These are phyloP conservation scores for Atrina japonica DNA, from an alignment of 2,888 invertebrate genomes.

Conservation along the genomic window DNA sequence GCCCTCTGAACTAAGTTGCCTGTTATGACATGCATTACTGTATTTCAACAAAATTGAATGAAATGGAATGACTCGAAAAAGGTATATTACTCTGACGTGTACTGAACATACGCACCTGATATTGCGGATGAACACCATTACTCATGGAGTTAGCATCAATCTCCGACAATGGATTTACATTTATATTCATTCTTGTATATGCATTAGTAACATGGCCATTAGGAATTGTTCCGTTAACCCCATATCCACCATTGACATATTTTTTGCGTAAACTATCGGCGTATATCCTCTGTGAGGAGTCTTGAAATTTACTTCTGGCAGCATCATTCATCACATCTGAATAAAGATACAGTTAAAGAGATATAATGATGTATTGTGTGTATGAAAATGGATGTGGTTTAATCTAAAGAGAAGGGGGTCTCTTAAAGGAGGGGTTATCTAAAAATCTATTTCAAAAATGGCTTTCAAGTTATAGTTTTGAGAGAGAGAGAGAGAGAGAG, in stretches of 20 bases:
- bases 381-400: neutral
- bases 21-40: too few relatives aligned
- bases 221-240: constrained; percentile 64
- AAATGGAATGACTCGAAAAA: too few relatives aligned
- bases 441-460: too few relatives aligned
- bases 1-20: too few relatives aligned
- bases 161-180: constrained; percentile 67
- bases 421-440: too few relatives aligned
- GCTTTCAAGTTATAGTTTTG: too few relatives aligned
- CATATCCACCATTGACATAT: constrained; percentile 66
- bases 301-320: constrained; percentile 66
- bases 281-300: constrained; percentile 67
- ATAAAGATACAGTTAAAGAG: neutral
- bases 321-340: constrained; percentile 65
- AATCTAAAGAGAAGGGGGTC: too few relatives aligned
- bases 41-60: too few relatives aligned
- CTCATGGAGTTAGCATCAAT: constrained; percentile 54
- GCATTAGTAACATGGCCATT: constrained; percentile 67
- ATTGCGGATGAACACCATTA: too few relatives aligned
- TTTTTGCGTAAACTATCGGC: constrained; percentile 68
- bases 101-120: too few relatives aligned
- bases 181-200: constrained; percentile 69
- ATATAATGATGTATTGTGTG: neutral
- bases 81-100: too few relatives aligned
- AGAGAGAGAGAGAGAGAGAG: too few relatives aligned